phyloP scores from a whole-genome alignment of 2,888 invertebrate species.

The Acronicta aceris region DNA sequence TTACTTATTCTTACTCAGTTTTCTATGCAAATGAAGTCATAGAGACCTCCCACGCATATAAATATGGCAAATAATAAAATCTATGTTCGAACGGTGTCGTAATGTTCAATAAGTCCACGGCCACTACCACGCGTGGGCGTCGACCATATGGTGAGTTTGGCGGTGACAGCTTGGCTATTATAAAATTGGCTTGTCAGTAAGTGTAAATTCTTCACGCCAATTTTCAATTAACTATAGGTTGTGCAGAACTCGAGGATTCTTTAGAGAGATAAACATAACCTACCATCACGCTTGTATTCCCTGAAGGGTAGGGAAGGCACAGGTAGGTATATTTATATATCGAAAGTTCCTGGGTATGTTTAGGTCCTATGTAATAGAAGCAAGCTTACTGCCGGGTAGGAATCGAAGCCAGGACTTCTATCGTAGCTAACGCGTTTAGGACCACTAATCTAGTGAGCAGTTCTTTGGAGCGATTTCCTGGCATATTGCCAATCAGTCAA shows the following conservation, averaged over 20 bases:
- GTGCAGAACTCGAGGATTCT: neutral
- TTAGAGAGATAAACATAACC: neutral
- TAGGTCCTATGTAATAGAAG: too few species aligned
- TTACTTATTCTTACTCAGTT: neutral
- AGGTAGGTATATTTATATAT: too few species aligned
- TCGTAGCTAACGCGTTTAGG: too few species aligned
- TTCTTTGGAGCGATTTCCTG: slow-evolving; percentile 6
- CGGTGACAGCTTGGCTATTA: slow-evolving; percentile 41
- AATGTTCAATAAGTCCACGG: slow-evolving; percentile 60
- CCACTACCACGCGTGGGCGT: slow-evolving; percentile 57
- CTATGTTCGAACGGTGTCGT: slow-evolving; percentile 48
- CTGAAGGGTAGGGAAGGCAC: too few species aligned
- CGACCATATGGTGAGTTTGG: slow-evolving; percentile 61
- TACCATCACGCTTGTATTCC: too few species aligned
- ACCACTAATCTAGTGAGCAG: too few species aligned
- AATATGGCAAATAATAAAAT: slow-evolving; percentile 53
- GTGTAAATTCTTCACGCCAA: slow-evolving; percentile 33
- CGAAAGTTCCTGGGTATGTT: too few species aligned
- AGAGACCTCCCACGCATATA: slow-evolving; percentile 35
- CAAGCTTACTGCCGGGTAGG: too few species aligned
- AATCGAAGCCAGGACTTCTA: too few species aligned
- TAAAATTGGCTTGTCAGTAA: slow-evolving; percentile 6
- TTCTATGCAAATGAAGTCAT: slow-evolving; percentile 20
- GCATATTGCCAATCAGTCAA: slow-evolving; percentile 28
- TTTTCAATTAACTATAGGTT: slow-evolving; percentile 41